Percentiles rank a stretch among this genome's conserved stretches.
Evolutionary conservation across 2,888 invertebrate species (phyloP).

Genomic region (Hesperia comma): DNA sequence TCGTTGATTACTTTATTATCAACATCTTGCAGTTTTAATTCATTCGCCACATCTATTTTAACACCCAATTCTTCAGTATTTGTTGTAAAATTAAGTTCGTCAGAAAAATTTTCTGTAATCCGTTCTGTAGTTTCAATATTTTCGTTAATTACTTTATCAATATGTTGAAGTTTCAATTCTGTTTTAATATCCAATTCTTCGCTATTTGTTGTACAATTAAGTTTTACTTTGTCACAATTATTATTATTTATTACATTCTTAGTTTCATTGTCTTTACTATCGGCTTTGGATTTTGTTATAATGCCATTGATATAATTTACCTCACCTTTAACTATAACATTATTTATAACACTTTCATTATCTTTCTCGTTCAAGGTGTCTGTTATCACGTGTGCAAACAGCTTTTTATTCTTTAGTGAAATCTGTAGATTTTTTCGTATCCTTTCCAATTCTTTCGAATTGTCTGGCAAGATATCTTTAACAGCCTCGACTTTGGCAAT

Average conservation of each 20-base stretch:
- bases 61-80: background rate
- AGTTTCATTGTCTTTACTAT: background rate
- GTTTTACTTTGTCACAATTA: background rate
- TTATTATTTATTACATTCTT: background rate
- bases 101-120: conserved; percentile 17
- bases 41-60: background rate
- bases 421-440: conserved; percentile 1
- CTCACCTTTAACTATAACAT: background rate
- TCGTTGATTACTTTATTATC: background rate
- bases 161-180: background rate
- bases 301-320: background rate
- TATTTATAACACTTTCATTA: background rate
- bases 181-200: background rate
- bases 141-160: background rate
- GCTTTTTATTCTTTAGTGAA: background rate
- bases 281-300: background rate
- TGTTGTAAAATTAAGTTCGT: background rate
- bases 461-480: conserved; percentile 60
- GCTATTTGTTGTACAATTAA: background rate
- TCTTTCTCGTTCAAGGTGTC: background rate
- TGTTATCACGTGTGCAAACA: background rate
- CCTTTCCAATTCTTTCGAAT: conserved; percentile 38
- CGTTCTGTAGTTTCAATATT: conserved; percentile 3
- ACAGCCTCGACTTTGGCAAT: conserved; percentile 56
- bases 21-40: background rate